phyloP scores from a whole-genome alignment of 2,113 vertebrate genomes.

The Formicarius rufipectus region DNA sequence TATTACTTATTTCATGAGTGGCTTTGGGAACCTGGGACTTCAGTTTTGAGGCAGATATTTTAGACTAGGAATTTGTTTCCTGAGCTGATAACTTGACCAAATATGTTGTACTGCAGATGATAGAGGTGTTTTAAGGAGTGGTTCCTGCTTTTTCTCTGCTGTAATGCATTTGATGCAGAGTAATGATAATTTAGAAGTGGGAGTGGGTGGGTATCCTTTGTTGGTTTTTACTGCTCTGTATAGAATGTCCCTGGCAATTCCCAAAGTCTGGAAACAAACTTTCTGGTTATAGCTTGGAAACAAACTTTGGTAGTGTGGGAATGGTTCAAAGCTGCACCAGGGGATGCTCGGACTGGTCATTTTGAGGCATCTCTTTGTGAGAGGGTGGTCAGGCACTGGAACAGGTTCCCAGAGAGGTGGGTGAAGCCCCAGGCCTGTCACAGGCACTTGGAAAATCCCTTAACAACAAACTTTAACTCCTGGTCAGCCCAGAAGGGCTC shows the following conservation, averaged over 20 bases:
- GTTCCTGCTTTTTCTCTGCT: not conserved
- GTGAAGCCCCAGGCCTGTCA: not conserved
- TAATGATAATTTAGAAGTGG: not conserved
- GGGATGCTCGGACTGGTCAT: not conserved
- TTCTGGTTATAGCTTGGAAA: not conserved
- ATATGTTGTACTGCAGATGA: not conserved
- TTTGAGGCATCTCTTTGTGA: not conserved
- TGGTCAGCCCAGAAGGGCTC: not conserved
- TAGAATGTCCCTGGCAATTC: not conserved
- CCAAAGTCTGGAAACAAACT: not conserved
- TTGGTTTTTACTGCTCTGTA: not conserved
- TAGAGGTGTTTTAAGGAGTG: not conserved
- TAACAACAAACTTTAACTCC: not conserved
- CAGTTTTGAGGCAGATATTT: not conserved
- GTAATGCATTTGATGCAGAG: not conserved
- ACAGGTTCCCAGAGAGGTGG: not conserved
- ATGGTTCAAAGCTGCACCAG: not conserved
- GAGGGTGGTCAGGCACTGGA: not conserved
- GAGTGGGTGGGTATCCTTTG: accelerated
- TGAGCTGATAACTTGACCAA: not conserved
- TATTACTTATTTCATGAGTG: not conserved
- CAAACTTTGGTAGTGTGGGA: too few relatives aligned
- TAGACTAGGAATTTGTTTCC: not conserved
- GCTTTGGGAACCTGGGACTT: not conserved
- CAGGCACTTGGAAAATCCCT: not conserved